Base-by-base conservation (phyloP, 2,113 vertebrate species). In the Falco punctatus region DNA sequence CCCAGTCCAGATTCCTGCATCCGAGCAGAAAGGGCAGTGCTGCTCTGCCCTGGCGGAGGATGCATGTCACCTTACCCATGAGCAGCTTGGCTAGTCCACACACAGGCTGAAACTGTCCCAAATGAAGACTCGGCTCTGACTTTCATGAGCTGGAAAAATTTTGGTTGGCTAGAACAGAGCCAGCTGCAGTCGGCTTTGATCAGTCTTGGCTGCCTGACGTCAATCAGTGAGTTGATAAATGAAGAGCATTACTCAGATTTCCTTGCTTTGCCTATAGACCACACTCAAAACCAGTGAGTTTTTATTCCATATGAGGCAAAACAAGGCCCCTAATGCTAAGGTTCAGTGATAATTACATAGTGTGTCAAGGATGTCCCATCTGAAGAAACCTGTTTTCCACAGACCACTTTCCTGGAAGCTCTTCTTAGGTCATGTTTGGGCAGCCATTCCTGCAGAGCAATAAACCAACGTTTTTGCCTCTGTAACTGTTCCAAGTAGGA, bases 341-440 rank as follows among this genome's bases (percentile, higher is more conserved):
- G 85, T 79, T 95, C 93, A 94, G 67, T 95, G 96, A 90, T 95
- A 98, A 95, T 78, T 95, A 10, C 55, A 71, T 44, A 86, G 67
- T 40, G 51, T 26, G 2, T 94, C 92, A 97, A 82, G 79, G 83
- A 90, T 91, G 72, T 92, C 73, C 91, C 86, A 95, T 87, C 88
- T 61, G 52, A 96, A 93, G 61, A 91, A 97, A 96, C 3, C 27
- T 1, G 14, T 61, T 64, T 64, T 78, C 42, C 21, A 8, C 78
- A 95, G 91, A 96, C 88, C 91, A 55, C 72, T 96, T 97, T 96
- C 88, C 94, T 96, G 87, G 79, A 95, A 97, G 81, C 77, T 96
- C 78, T 57, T 96, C 64, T 86, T 96, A 64, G 72, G 38, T 73
- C 38, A 93, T 67, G 92, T 81, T 97, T 86, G 96, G 67, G 66